Percentiles rank a stretch among this genome's conserved stretches.
Conservation (phyloP, 2,113 vertebrate genomes). For the Crypturellus undulatus region DNA sequence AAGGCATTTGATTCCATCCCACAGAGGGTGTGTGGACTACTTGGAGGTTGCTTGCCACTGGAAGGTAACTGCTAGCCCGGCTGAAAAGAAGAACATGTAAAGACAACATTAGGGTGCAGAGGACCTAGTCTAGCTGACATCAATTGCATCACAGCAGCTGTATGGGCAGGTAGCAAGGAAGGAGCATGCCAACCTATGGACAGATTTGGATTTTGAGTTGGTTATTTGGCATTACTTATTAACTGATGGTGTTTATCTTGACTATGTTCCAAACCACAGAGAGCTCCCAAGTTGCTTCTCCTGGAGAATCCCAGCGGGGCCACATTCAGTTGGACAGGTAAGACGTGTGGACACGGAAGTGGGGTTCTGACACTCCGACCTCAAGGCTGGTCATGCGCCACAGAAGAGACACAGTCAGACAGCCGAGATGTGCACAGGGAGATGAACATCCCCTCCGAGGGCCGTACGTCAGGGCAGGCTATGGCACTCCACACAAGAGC, state of each 20-base stretch:
- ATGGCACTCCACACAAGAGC: background rate
- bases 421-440: background rate
- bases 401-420: background rate
- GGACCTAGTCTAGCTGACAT: background rate
- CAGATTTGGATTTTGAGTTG: background rate
- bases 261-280: background rate
- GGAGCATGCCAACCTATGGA: background rate
- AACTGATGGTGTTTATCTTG: background rate
- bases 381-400: background rate
- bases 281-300: background rate
- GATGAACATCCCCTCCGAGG: background rate
- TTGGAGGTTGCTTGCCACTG: background rate
- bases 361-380: background rate
- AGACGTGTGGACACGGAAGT: background rate
- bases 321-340: background rate
- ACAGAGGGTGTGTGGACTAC: background rate
- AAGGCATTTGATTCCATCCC: background rate
- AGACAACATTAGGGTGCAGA: background rate
- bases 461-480: background rate
- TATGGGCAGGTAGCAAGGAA: background rate
- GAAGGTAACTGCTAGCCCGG: background rate
- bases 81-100: background rate
- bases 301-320: background rate
- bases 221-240: background rate
- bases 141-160: fast-evolving